phyloP scores from a whole-genome alignment of 1,140 invertebrate genomes.

The Polyergus mexicanus region DNA sequence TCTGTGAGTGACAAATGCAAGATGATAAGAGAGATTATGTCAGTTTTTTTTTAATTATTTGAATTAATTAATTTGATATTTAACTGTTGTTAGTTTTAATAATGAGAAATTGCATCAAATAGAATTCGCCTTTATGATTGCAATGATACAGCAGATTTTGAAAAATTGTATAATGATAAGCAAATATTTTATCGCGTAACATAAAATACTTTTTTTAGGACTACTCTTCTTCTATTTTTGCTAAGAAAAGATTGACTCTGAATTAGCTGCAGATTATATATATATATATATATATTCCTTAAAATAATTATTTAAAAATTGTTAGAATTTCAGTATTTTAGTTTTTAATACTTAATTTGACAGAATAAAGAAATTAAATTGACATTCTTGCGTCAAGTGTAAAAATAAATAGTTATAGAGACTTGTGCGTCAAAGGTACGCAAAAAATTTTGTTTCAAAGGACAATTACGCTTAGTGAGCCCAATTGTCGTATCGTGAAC shows the following conservation, averaged over 20 bases:
- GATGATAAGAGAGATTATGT: not conserved
- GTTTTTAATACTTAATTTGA: not conserved
- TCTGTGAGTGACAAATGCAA: not conserved
- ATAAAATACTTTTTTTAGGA: no score
- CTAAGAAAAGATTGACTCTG: no score
- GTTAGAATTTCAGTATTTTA: not conserved
- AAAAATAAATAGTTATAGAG: not conserved
- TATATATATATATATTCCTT: no score
- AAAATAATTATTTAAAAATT: no score
- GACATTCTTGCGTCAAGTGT: not conserved
- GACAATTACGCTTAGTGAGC: not conserved
- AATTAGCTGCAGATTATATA: no score
- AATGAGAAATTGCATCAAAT: not conserved
- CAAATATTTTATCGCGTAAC: not conserved
- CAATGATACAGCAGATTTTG: not conserved
- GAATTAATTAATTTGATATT: not conserved
- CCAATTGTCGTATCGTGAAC: not conserved
- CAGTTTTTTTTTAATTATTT: not conserved
- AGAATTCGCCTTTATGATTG: not conserved
- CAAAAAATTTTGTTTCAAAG: constrained; percentile 4
- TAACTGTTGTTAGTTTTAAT: not conserved
- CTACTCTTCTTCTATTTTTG: no score
- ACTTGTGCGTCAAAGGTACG: not conserved
- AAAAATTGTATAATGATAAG: not conserved
- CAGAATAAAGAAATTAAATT: not conserved